These are phyloP conservation scores for Synergus itoensis DNA, from an alignment of 2,888 invertebrate species.

Conservation along the genomic window DNA sequence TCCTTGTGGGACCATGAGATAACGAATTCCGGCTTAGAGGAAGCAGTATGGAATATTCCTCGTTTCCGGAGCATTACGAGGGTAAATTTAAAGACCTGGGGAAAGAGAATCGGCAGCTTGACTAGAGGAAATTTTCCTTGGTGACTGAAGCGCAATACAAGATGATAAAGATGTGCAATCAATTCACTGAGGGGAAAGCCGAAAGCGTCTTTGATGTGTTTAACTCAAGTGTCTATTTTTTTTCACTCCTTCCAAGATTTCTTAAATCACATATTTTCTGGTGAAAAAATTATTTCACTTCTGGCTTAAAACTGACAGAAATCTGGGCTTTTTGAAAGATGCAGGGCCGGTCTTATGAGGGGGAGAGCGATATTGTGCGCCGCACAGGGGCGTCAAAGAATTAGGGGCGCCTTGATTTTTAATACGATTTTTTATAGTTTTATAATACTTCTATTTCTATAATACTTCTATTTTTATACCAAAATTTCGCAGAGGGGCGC, in stretches of 20 bases:
- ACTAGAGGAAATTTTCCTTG: neutral
- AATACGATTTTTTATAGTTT: too few species aligned
- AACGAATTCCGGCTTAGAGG: neutral
- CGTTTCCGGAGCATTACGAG: neutral
- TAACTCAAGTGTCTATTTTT: neutral
- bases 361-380: too few species aligned
- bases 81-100: constrained; percentile 1
- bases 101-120: constrained; percentile 2
- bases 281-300: neutral
- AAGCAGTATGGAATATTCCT: neutral
- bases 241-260: neutral
- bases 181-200: too few species aligned
- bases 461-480: too few species aligned
- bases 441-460: too few species aligned
- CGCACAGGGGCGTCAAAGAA: too few species aligned
- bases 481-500: too few species aligned
- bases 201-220: neutral
- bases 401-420: too few species aligned
- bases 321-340: neutral
- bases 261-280: neutral
- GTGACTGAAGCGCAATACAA: neutral
- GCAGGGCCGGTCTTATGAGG: too few species aligned
- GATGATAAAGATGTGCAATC: constrained; percentile 2
- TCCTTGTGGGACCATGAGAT: neutral
- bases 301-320: neutral